Conservation (phyloP, 2,797 vertebrate species). For the Trematomus bernacchii region DNA sequence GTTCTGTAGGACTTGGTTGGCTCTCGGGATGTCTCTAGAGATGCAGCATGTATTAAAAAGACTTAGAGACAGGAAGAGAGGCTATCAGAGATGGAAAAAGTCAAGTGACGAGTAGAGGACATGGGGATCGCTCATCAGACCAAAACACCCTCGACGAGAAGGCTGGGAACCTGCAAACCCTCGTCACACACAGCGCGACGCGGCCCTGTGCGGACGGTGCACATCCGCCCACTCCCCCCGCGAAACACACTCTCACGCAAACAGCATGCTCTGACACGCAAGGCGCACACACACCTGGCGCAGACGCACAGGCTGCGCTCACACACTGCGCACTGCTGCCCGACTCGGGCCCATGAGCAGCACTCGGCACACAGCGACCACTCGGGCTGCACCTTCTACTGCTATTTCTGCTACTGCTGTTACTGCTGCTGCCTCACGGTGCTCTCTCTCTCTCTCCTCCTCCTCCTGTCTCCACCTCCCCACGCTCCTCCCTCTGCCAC, state of each 20-base stretch:
- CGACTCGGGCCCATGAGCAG: slow-evolving; percentile 50
- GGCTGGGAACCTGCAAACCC: slow-evolving; percentile 66
- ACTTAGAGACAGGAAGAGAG: slow-evolving; percentile 67
- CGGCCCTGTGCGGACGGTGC: slow-evolving; percentile 61
- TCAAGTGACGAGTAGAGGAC: slow-evolving; percentile 65
- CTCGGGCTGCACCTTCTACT: slow-evolving; percentile 84
- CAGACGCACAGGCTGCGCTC: slow-evolving; percentile 56
- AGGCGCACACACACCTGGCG: slow-evolving; percentile 41
- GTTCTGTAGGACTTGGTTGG: slow-evolving; percentile 82
- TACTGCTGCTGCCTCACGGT: slow-evolving; percentile 87
- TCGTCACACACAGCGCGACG: slow-evolving; percentile 53
- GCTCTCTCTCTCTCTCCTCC: slow-evolving; percentile 86
- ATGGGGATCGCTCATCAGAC: slow-evolving; percentile 83
- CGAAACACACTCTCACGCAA: slow-evolving; percentile 66
- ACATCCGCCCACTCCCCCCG: slow-evolving; percentile 67
- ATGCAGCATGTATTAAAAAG: slow-evolving; percentile 73
- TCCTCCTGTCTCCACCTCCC: slow-evolving; percentile 78
- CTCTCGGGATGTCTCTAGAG: slow-evolving; percentile 79
- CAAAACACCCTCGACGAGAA: slow-evolving; percentile 73
- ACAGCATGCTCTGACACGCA: slow-evolving; percentile 65
- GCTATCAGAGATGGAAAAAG: slow-evolving; percentile 70
- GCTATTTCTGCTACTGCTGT: slow-evolving; percentile 87
- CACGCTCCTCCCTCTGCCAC: slow-evolving; percentile 63
- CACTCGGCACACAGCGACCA: slow-evolving; percentile 75
- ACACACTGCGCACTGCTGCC: slow-evolving; percentile 54